Evolutionary conservation across 2,113 vertebrate species (phyloP).

Genomic region (Corythaixoides concolor): DNA sequence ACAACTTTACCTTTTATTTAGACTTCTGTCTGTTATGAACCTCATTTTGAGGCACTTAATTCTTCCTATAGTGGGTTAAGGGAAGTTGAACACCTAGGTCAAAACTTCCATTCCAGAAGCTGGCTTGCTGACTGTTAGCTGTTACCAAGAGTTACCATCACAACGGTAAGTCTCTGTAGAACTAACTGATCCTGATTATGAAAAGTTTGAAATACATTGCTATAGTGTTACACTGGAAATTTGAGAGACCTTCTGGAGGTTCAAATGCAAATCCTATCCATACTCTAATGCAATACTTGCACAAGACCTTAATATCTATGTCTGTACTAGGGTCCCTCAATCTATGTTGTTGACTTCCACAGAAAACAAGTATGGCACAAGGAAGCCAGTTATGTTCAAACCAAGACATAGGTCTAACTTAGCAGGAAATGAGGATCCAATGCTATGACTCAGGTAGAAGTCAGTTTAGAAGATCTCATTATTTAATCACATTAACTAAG

Average conservation of each 20-base stretch:
- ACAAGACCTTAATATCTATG: not conserved
- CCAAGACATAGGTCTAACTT: not conserved
- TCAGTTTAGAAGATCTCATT: not conserved
- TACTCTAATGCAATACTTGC: too few relatives aligned
- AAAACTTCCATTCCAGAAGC: not conserved
- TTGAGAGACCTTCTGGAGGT: not conserved
- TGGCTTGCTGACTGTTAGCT: not conserved
- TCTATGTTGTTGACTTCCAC: not conserved
- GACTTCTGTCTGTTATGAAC: not conserved
- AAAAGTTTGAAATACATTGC: not conserved
- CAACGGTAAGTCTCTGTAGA: not conserved
- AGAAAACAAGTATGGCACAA: not conserved
- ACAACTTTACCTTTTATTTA: not conserved
- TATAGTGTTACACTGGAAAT: not conserved
- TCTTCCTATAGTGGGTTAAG: not conserved
- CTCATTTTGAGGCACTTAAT: not conserved
- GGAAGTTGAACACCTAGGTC: not conserved
- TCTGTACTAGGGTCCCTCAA: not conserved
- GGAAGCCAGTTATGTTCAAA: not conserved
- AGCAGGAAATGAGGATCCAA: not conserved
- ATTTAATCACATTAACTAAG: not conserved
- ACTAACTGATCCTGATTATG: not conserved
- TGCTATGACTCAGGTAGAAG: not conserved
- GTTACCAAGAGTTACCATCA: not conserved
- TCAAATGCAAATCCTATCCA: not conserved